Conservation (phyloP, 2,888 invertebrate species). For the Scrobipalpa costella region DNA sequence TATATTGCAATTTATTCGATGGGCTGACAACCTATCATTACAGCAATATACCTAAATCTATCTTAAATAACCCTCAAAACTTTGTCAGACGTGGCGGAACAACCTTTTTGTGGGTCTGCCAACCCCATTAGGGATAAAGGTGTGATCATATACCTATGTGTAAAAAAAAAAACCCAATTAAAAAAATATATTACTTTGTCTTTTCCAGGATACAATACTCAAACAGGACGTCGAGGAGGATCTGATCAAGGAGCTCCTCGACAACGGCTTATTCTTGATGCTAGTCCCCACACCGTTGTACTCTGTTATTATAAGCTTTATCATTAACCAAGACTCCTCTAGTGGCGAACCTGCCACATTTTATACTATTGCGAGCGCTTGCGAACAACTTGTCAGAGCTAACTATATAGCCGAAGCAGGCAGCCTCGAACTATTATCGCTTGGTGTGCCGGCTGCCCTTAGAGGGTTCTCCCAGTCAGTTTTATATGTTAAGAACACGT, state of each 20-base stretch:
- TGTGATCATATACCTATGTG: too few relatives aligned
- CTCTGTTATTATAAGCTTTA: constrained; percentile 53
- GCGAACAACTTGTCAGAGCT: constrained; percentile 52
- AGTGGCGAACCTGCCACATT: constrained; percentile 36
- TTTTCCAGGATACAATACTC: constrained; percentile 55
- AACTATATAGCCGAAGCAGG: constrained; percentile 67
- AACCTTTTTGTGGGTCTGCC: too few relatives aligned
- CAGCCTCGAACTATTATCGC: constrained; percentile 54
- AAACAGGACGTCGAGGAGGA: constrained; percentile 59
- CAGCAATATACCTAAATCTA: too few relatives aligned
- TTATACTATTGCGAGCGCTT: constrained; percentile 61
- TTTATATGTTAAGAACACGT: constrained; percentile 38
- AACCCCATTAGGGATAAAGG: too few relatives aligned
- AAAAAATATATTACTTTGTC: too few relatives aligned
- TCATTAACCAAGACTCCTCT: constrained; percentile 47
- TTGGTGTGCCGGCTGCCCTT: constrained; percentile 59
- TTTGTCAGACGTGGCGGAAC: too few relatives aligned
- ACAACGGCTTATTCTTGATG: constrained; percentile 60
- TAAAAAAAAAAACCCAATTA: too few relatives aligned
- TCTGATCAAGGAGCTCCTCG: constrained; percentile 62
- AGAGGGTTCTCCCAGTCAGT: constrained; percentile 65
- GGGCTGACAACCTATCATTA: too few relatives aligned
- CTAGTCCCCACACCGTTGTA: constrained; percentile 65
- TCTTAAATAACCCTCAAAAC: too few relatives aligned
- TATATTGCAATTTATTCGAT: too few relatives aligned